These are phyloP conservation scores for Aphelinus certus DNA, from an alignment of 1,140 invertebrate species.

Conservation along the genomic window DNA sequence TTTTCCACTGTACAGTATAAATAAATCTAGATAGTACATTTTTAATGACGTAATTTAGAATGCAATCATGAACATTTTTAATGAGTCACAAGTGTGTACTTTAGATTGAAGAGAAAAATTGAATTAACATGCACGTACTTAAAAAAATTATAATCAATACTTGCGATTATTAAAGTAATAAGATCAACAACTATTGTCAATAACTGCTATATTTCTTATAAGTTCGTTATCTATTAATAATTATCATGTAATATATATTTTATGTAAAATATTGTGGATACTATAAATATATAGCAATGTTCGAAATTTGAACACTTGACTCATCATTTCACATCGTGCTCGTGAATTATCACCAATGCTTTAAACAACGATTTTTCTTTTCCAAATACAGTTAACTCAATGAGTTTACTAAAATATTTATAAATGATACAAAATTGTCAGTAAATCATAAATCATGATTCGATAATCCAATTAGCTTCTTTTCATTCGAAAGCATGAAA, in stretches of 20 bases:
- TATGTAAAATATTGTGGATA: slow-evolving; percentile 61
- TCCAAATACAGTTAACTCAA: too few species aligned
- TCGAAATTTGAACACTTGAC: slow-evolving; percentile 23
- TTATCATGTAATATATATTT: slow-evolving; percentile 59
- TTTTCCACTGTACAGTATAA: slow-evolving; percentile 25
- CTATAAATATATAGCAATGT: slow-evolving; percentile 50
- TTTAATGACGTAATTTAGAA: slow-evolving; percentile 15
- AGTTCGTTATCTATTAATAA: slow-evolving; percentile 56
- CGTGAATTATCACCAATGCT: too few species aligned
- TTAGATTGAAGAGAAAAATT: slow-evolving; percentile 18
- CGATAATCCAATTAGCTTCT: too few species aligned
- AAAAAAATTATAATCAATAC: slow-evolving; percentile 41
- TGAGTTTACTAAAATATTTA: too few species aligned
- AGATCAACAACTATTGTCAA: slow-evolving; percentile 28
- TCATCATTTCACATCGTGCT: too few species aligned
- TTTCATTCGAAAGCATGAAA: background rate
- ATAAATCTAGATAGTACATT: slow-evolving; percentile 16
- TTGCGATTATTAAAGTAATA: slow-evolving; percentile 34
- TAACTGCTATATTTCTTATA: slow-evolving; percentile 35
- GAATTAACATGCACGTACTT: slow-evolving; percentile 33
- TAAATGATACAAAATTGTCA: too few species aligned
- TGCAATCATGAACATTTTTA: slow-evolving; percentile 29
- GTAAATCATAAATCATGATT: too few species aligned
- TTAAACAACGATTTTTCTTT: too few species aligned
- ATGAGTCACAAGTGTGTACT: slow-evolving; percentile 38